Evolutionary conservation across 2,888 invertebrate species (phyloP), one percentile per base, ranked within the genome.

Genomic region (Polylopha cassiicola): DNA sequence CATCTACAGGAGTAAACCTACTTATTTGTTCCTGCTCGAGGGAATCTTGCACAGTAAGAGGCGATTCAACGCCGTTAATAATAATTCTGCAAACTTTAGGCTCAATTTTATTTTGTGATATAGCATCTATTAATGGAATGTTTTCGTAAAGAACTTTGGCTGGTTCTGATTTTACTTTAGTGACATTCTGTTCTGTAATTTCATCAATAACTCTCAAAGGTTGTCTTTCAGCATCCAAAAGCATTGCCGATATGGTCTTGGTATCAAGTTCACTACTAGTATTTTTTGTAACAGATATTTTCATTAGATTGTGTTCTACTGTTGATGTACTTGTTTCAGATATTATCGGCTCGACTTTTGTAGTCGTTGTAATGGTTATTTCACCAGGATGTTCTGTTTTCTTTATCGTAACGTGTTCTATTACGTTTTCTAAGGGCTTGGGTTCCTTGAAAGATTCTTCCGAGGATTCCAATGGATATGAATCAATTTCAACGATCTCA

Each of bases 1-100:
- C 81, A 61, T 91, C 89, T 20, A 94, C 88, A 24, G 89, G 87
- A 50, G 91, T 89, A 44, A 89, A 82, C 22, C 88, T 88, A 59
- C 88, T 89, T 2, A 94, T 86, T 66, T 91, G 89, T 53, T 90
- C 88, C 51, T 90, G 90, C 54, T 90, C 90, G 49, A 94, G 72
- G 1, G 92, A 90, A 51, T 92, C 91, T 65, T 90, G 88, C 4
- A 91, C 88, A 14, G 89, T 90, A 26, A 89, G 78, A 4, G 88
- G 80, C 30, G 91, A 87, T 58, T 90, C 89, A 27, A 88, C 73
- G 3, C 88, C 87, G 46, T 89, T 88, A 5, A 90, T 75, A 27
- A 90, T 70, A 34, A 93, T 87, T 45, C 87, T 85, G 63, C 90
- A 91, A 11, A 87, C 80, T 57, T 87, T 87, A 43, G 92, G 91